Conservation (phyloP, 1,140 invertebrate genomes). For the Psilanteris sp. region DNA sequence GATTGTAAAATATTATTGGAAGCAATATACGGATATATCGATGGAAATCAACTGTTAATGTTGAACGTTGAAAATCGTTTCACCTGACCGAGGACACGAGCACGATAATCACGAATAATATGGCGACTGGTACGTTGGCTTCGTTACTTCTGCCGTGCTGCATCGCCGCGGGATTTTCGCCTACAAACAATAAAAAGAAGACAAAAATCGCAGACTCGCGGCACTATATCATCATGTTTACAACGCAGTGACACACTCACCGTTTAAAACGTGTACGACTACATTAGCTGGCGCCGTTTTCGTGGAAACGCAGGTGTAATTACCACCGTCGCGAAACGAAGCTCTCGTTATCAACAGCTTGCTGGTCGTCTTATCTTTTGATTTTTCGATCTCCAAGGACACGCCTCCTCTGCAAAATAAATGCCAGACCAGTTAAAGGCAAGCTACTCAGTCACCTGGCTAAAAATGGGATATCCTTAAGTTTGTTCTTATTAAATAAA, state of each 20-base stretch:
- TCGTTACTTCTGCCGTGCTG: constrained; percentile 82
- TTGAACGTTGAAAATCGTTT: constrained; percentile 33
- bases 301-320: constrained; percentile 91
- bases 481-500: too few relatives aligned
- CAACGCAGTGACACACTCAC: constrained; percentile 79
- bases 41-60: constrained; percentile 13
- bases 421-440: too few relatives aligned
- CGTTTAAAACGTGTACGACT: constrained; percentile 92
- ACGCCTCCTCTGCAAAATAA: constrained; percentile 86
- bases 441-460: too few relatives aligned
- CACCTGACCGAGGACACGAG: constrained; percentile 55
- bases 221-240: constrained; percentile 19
- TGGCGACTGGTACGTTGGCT: constrained; percentile 44
- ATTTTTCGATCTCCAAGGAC: constrained; percentile 93
- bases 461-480: too few relatives aligned
- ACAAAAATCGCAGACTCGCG: neutral
- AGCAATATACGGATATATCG: constrained; percentile 47
- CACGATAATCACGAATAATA: constrained; percentile 50
- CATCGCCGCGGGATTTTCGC: constrained; percentile 89
- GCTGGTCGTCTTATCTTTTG: constrained; percentile 90
- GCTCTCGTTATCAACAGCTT: constrained; percentile 92
- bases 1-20: constrained; percentile 52
- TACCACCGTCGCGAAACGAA: constrained; percentile 89
- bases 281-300: constrained; percentile 91
- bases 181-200: constrained; percentile 78